Evolutionary conservation across 2,113 vertebrate species (phyloP).

Genomic region (Eudyptes chrysolophus): DNA sequence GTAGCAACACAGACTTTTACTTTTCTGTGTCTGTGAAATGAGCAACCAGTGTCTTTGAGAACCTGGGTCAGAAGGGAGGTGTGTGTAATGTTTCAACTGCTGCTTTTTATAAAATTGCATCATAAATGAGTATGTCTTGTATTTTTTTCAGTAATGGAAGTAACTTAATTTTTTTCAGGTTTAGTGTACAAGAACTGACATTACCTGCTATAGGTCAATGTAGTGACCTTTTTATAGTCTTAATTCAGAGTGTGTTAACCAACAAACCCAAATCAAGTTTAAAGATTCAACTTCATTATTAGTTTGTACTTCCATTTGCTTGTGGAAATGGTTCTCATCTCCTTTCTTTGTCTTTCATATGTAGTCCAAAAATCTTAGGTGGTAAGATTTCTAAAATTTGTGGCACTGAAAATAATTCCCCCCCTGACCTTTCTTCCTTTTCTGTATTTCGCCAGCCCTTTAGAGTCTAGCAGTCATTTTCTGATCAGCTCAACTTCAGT

Average conservation of each 20-base stretch:
- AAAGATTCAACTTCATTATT: neutral
- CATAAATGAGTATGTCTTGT: neutral
- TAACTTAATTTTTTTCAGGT: neutral
- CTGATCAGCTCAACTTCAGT: neutral
- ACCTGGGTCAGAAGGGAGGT: neutral
- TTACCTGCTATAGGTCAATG: neutral
- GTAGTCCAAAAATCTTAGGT: neutral
- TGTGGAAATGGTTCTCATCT: neutral
- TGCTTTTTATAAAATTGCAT: neutral
- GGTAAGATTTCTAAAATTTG: neutral
- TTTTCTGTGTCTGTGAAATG: neutral
- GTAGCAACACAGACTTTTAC: neutral
- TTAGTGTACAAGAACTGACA: neutral
- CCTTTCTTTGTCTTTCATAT: neutral
- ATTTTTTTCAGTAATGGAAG: neutral
- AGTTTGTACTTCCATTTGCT: neutral
- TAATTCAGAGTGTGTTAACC: neutral
- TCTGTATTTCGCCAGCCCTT: neutral
- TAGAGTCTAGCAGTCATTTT: neutral
- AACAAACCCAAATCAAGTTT: neutral
- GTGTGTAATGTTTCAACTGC: neutral
- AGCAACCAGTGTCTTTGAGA: neutral
- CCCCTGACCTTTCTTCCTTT: neutral
- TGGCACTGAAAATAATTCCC: neutral
- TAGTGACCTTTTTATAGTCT: neutral